Evolutionary conservation across 2,888 invertebrate species (phyloP).

Genomic region (Caenorhabditis sinica): DNA sequence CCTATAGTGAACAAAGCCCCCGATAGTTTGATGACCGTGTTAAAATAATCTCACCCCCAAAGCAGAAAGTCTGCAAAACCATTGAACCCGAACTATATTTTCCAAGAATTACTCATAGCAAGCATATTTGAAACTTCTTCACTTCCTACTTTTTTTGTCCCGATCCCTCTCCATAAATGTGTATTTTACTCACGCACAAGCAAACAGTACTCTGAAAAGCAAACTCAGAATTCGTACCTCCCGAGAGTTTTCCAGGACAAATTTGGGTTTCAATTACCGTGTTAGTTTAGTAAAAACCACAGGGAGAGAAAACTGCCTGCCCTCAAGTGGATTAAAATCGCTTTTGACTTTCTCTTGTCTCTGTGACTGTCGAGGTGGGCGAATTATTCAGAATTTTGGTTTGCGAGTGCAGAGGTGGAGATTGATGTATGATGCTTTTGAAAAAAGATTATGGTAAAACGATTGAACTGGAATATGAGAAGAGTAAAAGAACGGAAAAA

Average conservation of each 20-base stretch:
- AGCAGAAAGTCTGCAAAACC: background rate
- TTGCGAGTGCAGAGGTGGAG: conserved; percentile 33
- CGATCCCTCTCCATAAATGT: conserved; percentile 44
- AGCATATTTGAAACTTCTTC: conserved; percentile 18
- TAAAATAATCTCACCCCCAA: background rate
- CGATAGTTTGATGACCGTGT: no score
- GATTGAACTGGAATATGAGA: background rate
- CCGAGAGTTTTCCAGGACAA: conserved; percentile 38
- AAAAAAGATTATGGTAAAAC: conserved; percentile 27
- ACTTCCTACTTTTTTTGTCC: conserved; percentile 19
- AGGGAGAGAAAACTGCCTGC: conserved; percentile 17
- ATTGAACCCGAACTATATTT: conserved; percentile 9
- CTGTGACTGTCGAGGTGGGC: background rate
- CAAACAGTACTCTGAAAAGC: conserved; percentile 63
- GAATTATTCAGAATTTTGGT: conserved; percentile 6
- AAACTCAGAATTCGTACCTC: conserved; percentile 46
- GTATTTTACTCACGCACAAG: conserved; percentile 66
- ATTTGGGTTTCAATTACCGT: conserved; percentile 64
- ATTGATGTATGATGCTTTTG: conserved; percentile 58
- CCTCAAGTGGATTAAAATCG: conserved; percentile 64
- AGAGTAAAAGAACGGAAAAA: conserved; percentile 21
- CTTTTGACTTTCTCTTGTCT: conserved; percentile 6
- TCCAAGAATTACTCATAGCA: conserved; percentile 23
- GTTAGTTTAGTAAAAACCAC: conserved; percentile 51
- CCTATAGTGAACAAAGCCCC: no score